Evolutionary conservation across 2,888 invertebrate species (phyloP), one percentile per base, ranked within the genome.

Genomic region (Psococerastis gibbosa): DNA sequence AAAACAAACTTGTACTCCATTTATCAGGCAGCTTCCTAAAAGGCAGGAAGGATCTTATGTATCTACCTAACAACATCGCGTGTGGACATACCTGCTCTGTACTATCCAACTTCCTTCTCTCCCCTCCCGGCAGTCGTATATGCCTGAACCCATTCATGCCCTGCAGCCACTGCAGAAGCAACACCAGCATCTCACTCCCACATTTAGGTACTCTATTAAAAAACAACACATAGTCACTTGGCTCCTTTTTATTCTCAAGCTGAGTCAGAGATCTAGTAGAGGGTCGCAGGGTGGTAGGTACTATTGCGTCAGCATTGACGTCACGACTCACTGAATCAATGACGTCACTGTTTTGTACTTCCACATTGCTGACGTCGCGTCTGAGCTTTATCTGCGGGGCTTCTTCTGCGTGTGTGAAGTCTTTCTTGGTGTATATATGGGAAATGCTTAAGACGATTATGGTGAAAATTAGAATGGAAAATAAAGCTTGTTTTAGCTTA

Each of bases 191-290:
- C 55, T 73, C 73, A 3, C 70, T 66, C 11, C 73, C 74, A 34
- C 70, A 66, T 50, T 69, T 68, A 1, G 74, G 73, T 11, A 74
- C 64, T 33, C 68, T 60, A 50, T 73, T 74, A 52, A 74, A 64
- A 59, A 75, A 68, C 43, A 75, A 52, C 45, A 70, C 60, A 52
- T 69, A 62, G 42, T 61, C 60, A 53, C 65, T 67, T 38, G 64
- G 58, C 49, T 63, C 64, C 22, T 15, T 27, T 27, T 11, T 6
- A 11, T 27, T 27, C 27, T 27, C 27, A 6, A 27, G 27, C 11
- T 27, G 27, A 11, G 6, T 27, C 6, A 27, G 27, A 6, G 27
- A 27, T 11, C 11, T 27, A 11, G 27, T 27, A n/a, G n/a, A n/a
- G n/a, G n/a, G n/a, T n/a, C n/a, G n/a, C n/a, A n/a, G n/a, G n/a